Evolutionary conservation across 2,113 vertebrate species (phyloP), one percentile per base, ranked within the genome.

Genomic region (Planiliza haematocheilus): DNA sequence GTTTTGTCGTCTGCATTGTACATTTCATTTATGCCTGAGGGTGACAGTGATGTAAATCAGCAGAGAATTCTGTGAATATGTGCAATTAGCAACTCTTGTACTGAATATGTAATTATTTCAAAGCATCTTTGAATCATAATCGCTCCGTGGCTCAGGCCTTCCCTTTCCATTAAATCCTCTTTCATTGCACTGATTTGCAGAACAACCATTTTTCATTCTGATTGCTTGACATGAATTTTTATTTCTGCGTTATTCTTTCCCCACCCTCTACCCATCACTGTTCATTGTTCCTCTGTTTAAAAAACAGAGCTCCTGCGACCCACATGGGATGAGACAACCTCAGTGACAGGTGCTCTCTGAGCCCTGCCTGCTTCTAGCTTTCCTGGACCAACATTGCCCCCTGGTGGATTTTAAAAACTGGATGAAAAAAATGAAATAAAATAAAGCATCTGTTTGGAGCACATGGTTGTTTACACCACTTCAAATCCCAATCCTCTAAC

Each of bases 341-440:
- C 66, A 38, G 43, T 37, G 61, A 82, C 83, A 83, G 85, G 77
- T 81, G 30, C 62, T 58, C 70, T 56, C 21, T 50, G 77, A 61
- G 41, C 4, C 5, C 43, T 36, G 70, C 72, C 20, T 45, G 42
- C 49, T n/a, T 30, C 18, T n/a, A 59, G 50, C 18, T 87, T 64
- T 30, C n/a, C 49, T 48, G 81, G 86, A 83, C 14, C 90, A 89
- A 91, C 85, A 92, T 13, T 90, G 90, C 81, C 89, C 89, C 85
- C 93, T 90, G 37, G 68, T 91, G 93, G 74, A 16, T 20, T 42
- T 50, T 8, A 38, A 55, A 39, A 11, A 2, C 18, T 8, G 8
- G 8, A 1, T 30, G 4, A 10, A 3, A 3, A 4, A 49, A 18
- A 10, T n/a, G n/a, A n/a, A n/a, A n/a, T n/a, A n/a, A n/a, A n/a